Percentiles rank a stretch among this genome's conserved stretches.
phyloP scores from a whole-genome alignment of 2,797 vertebrate species.

The Sebastes goodei region DNA sequence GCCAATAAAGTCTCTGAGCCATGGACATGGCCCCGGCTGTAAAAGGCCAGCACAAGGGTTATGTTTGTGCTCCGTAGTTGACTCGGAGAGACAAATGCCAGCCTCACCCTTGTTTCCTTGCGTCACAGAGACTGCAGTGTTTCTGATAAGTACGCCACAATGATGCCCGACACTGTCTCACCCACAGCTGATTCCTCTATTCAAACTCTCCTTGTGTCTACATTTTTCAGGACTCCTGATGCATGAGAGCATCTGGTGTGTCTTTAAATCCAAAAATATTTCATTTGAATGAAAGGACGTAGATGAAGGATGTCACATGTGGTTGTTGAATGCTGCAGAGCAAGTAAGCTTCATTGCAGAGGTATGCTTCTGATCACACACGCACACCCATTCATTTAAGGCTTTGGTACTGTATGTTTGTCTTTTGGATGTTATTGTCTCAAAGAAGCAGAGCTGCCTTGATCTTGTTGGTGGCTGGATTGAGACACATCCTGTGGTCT shows the following conservation, averaged over 20 bases:
- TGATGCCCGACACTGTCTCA: slow-evolving; percentile 49
- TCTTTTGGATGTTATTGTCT: slow-evolving; percentile 20
- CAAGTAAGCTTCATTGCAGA: slow-evolving; percentile 43
- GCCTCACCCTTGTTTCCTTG: slow-evolving; percentile 60
- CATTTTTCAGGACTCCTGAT: slow-evolving; percentile 1
- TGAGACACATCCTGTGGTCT: neutral
- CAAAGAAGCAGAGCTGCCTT: neutral
- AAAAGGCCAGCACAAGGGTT: slow-evolving; percentile 67
- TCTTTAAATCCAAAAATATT: slow-evolving; percentile 8
- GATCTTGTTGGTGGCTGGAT: neutral
- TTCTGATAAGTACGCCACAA: slow-evolving; percentile 51
- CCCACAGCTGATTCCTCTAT: slow-evolving; percentile 40
- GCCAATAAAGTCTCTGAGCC: slow-evolving; percentile 49
- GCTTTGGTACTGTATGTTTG: slow-evolving; percentile 20
- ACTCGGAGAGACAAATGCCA: slow-evolving; percentile 58
- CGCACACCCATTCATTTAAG: slow-evolving; percentile 45
- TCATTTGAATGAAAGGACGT: slow-evolving; percentile 23
- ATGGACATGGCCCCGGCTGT: slow-evolving; percentile 30
- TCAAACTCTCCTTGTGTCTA: neutral
- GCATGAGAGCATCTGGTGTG: slow-evolving; percentile 19
- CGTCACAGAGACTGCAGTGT: slow-evolving; percentile 71
- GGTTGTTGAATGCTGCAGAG: slow-evolving; percentile 43
- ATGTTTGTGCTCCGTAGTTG: slow-evolving; percentile 51
- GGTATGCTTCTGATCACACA: slow-evolving; percentile 54
- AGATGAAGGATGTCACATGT: slow-evolving; percentile 28